Base-by-base conservation (phyloP, 2,113 vertebrate species). In the Alouatta palliata region DNA sequence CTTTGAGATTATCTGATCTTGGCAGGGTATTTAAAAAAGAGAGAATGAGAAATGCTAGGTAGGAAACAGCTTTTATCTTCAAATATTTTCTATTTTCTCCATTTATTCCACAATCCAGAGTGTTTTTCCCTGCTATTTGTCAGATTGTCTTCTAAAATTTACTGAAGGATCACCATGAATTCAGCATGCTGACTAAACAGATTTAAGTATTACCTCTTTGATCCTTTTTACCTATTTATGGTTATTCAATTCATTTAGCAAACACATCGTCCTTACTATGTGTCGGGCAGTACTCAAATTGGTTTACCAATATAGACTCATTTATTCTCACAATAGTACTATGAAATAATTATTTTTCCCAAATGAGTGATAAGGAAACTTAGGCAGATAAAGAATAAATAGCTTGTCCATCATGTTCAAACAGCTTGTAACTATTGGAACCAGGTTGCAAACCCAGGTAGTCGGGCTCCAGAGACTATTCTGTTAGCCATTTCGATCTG, bases 11-110 rank as follows among this genome's bases (percentile, higher is more conserved):
- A 75, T 84, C 89, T n/a, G 21, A 56, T 80, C 43, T 96, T 88
- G n/a, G 56, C 19, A 71, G 25, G 32, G 6, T 32, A 86, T 49
- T 40, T 35, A 1, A 20, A 68, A 68, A 79, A 66, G 25, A 73
- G 19, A 80, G 6, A 83, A 90, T 95, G 76, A 64, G 35, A 95
- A 70, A 92, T 75, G 4, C 37, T 85, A 8, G 1, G 1, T 66
- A 88, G 54, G 8, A 93, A 88, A 12, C 68, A 83, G 27, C 27
- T 49, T 92, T 91, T 75, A 54, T 90, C 14, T 88, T 97, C 66
- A 83, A 83, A 35, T 96, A 40, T 76, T 81, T 84, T 82, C 32
- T 66, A 1, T 88, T 90, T 95, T 94, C 30, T 81, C 49, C 79
- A 17, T 37, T 85, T 92, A 89, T 75, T 58, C 77, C 47, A 27